Evolutionary conservation across 1,140 invertebrate species (phyloP).

Genomic region (Drosophila truncata): DNA sequence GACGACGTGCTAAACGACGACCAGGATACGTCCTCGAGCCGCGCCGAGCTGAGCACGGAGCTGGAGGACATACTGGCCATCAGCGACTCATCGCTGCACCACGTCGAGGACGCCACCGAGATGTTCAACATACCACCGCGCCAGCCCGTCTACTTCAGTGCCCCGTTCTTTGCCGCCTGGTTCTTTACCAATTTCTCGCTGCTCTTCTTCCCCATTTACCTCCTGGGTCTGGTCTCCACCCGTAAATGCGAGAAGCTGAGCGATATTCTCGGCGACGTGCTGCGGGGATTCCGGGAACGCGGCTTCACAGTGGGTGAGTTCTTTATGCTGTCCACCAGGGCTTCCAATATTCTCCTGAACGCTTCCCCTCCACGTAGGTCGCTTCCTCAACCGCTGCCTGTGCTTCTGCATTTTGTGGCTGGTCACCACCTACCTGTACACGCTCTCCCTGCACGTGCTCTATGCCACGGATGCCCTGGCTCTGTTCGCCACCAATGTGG

Average conservation of each 20-base stretch:
- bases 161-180: slow-evolving; percentile 97
- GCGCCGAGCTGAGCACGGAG: slow-evolving; percentile 76
- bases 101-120: slow-evolving; percentile 83
- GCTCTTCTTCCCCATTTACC: slow-evolving; percentile 95
- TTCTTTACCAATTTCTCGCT: slow-evolving; percentile 97
- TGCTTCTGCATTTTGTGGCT: slow-evolving; percentile 96
- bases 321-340: too few relatives aligned
- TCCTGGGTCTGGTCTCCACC: slow-evolving; percentile 89
- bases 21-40: slow-evolving; percentile 84
- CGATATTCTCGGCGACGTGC: slow-evolving; percentile 91
- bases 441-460: slow-evolving; percentile 93
- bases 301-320: slow-evolving; percentile 92
- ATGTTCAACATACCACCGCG: slow-evolving; percentile 82
- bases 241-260: slow-evolving; percentile 91
- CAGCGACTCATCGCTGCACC: slow-evolving; percentile 85
- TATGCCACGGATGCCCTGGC: slow-evolving; percentile 96
- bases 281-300: slow-evolving; percentile 93
- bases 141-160: slow-evolving; percentile 87
- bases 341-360: background rate
- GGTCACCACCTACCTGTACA: slow-evolving; percentile 96
- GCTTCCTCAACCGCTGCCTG: slow-evolving; percentile 93
- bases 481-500: slow-evolving; percentile 96
- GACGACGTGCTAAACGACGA: slow-evolving; percentile 85
- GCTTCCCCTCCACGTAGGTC: slow-evolving; percentile 86
- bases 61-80: slow-evolving; percentile 85